Base-by-base conservation (phyloP, 2,888 invertebrate species). In the Erebia palarica region DNA sequence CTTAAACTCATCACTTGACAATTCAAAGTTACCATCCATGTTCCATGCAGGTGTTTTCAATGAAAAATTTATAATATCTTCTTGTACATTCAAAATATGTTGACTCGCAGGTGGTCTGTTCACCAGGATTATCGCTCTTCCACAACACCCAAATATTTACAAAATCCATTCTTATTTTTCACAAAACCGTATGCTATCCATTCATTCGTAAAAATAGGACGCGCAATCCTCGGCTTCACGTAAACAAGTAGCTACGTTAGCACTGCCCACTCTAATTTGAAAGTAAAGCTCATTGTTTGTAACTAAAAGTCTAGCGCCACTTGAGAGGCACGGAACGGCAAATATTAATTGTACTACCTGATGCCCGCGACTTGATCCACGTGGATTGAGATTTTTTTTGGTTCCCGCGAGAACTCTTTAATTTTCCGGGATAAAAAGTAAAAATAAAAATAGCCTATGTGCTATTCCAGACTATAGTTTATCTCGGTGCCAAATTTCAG, bases 171-270 rank as follows among this genome's bases (percentile, higher is more conserved):
- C 36, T 67, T 67, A 9, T 49, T 58, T 55, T 55, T 27, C 58
- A n/a, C 13, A 16, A 49, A 64, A 67, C 55, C 53, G 57, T 36
- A 65, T 65, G 65, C 49, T 58, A 47, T 67, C 66, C 65, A 73
- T 72, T 72, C 66, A 72, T 69, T 57, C 60, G 68, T 59, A 61
- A 60, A 76, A 73, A 71, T 73, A 63, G 72, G 72, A 55, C 72
- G 14, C 61, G 76, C 65, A 69, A 71, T 64, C 60, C 53, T 68
- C 11, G 60, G 65, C 63, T 67, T 13, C 66, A 21, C 69, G 71
- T 75, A 74, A 75, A 75, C 69, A 71, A 61, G n/a, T 13, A 8
- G n/a, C 21, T 13, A 14, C 65, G 36, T 36, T 36, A 36, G 36
- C 36, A 36, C 36, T 36, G 65, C 68, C 71, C 60, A 68, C 73